Base-by-base conservation (phyloP, 2,888 invertebrate species). In the Chymomyza caudatula region DNA sequence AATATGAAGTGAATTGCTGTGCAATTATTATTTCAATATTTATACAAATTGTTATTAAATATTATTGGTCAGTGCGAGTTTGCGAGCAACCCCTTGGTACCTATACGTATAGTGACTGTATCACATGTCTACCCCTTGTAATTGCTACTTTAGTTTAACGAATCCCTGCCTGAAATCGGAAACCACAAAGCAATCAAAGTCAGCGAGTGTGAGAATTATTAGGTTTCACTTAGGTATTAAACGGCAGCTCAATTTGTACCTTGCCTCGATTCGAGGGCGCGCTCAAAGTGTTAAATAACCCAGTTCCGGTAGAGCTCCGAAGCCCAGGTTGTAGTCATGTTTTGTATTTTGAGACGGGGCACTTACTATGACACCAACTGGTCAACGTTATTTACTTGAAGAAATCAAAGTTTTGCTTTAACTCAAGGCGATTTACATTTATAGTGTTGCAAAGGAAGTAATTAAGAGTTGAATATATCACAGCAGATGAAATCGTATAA, bases 31-130 rank as follows among this genome's bases (percentile, higher is more conserved):
- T 79, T 74, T 74, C 73, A 85, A 84, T 87, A 83, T 86, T 87
- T 82, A 82, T 83, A 77, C 70, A 76, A 83, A 86, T 87, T 82
- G 74, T 76, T 87, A 80, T 82, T 85, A 87, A 86, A 87, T 84
- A 80, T 85, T 78, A 75, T 76, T 71, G 76, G 54, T 37, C 43
- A 56, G 19, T 49, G 4, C 15, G n/a, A n/a, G 44, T 47, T 58
- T 8, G 15, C 62, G 22, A 6, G 29, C 72, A 59, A 85, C 71
- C 80, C 82, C 59, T 55, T 42, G 51, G 49, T n/a, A 6, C 4
- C 22, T 6, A 8, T 8, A 20, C 22, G 59, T 60, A 61, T 65
- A 69, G 63, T 69, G 70, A 73, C 63, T 59, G 53, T 37, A 43
- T 20, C 61, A 56, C 54, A 56, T 60, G 60, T 60, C 65, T 57